Percentiles rank a stretch among this genome's conserved stretches.
These are phyloP conservation scores for Desmophyllum pertusum DNA, from an alignment of 92 coral and sea anemone genomes.

Conservation along the genomic window DNA sequence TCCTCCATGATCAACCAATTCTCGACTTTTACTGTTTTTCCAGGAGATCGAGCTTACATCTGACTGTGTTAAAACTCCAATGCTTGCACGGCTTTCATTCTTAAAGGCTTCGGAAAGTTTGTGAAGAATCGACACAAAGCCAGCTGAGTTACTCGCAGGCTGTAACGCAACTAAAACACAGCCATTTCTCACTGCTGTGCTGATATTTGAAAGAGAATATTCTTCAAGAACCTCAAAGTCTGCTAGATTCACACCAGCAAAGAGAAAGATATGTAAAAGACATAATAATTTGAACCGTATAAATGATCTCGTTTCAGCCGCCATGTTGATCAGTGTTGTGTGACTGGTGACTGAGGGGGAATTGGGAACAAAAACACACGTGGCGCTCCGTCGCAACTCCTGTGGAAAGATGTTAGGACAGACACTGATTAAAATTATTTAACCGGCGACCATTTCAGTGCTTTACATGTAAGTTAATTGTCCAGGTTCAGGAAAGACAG, in stretches of 20 bases:
- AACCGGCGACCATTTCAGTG: too few species aligned
- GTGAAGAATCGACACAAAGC: not conserved
- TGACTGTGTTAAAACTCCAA: constrained; percentile 37
- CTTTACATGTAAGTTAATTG: too few species aligned
- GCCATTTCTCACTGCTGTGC: constrained; percentile 22
- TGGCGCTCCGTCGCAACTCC: not conserved
- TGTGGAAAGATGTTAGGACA: too few species aligned
- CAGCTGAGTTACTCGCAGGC: not conserved
- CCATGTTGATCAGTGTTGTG: constrained; percentile 26
- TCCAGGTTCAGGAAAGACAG: too few species aligned
- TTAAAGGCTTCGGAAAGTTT: constrained; percentile 42
- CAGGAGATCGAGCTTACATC: constrained; percentile 19
- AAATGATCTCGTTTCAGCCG: not conserved
- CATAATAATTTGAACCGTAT: not conserved
- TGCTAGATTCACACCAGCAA: constrained; percentile 13
- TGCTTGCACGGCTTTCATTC: constrained; percentile 34
- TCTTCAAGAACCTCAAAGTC: constrained; percentile 15
- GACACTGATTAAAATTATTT: too few species aligned
- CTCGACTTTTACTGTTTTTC: constrained; percentile 4
- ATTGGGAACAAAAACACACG: constrained; percentile 9
- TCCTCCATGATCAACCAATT: not conserved
- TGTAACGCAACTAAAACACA: constrained; percentile 47
- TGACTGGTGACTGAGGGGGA: constrained; percentile 3
- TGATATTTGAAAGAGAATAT: constrained; percentile 42
- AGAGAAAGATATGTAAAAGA: not conserved